Conservation (phyloP, 2,113 vertebrate species). For the Desmodus rotundus region DNA sequence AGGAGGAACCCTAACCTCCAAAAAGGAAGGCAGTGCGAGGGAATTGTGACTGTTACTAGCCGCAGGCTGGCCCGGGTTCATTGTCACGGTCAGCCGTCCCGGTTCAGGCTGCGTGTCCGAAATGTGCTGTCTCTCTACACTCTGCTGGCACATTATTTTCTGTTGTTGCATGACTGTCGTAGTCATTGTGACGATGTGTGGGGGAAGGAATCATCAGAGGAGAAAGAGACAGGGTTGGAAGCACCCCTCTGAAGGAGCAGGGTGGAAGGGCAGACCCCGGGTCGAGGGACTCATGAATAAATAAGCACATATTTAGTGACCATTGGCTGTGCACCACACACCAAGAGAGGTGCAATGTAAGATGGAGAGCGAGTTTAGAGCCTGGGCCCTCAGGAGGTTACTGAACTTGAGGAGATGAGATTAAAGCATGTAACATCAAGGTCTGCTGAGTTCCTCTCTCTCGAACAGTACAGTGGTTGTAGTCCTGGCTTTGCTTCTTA, state of each 20-base stretch:
- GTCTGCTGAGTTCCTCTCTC: background rate
- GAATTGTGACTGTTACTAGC: background rate
- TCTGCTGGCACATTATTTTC: background rate
- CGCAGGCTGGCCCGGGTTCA: background rate
- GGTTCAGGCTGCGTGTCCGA: background rate
- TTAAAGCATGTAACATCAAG: background rate
- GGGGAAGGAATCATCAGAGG: background rate
- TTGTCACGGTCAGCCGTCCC: background rate
- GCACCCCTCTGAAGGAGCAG: background rate
- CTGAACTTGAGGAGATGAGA: background rate
- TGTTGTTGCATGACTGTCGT: background rate
- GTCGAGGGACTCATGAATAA: background rate
- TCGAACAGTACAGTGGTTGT: background rate
- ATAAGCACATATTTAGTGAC: background rate
- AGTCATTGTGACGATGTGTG: background rate
- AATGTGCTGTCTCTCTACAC: background rate
- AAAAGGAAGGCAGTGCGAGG: background rate
- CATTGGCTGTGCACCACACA: background rate
- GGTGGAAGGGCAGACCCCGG: background rate
- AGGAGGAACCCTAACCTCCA: background rate
- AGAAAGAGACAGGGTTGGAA: background rate
- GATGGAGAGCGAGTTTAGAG: background rate
- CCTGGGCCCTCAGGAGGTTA: background rate
- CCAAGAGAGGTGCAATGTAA: background rate
- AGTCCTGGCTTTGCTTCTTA: background rate